Base-by-base conservation (phyloP, 2,113 vertebrate genomes). In the Pomatorhinus ruficollis region DNA sequence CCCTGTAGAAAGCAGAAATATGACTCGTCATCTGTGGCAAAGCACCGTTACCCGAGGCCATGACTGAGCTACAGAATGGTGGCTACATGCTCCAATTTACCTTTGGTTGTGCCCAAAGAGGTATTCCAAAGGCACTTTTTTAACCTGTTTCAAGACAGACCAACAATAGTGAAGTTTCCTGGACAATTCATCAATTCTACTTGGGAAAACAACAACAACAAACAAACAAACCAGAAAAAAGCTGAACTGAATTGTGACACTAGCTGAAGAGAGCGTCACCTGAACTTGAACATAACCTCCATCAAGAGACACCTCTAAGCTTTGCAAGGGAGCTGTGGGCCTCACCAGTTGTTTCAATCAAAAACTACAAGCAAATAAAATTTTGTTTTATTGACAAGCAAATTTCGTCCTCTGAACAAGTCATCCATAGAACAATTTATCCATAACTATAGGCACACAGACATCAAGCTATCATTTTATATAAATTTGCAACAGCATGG, bases 31-130 rank as follows among this genome's bases (percentile, higher is more conserved):
- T 10, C 28, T 25, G 31, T 19, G 47, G 66, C 47, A 82, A 82
- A 68, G 52, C 27, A 25, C 19, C 21, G 28, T 15, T 33, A 53
- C 54, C 45, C 0, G 3, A 84, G 60, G 47, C 3, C 8, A 39
- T 3, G 31, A 27, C 44, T 15, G 31, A 85, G 52, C 45, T 30
- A 27, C 23, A 24, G 30, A 30, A 60, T 0, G 23, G 24, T 20
- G 35, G 42, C 1, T 2, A 39, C 6, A 0, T 1, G 31, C 60
- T 66, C 52, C 25, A 40, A 37, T 15, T 30, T 5, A 63, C 12
- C 78, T 40, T 53, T 10, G 30, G 5, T 3, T 39, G 45, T 10
- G 12, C 37, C 20, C 12, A 37, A 52, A 66, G 15, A 63, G 15
- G 31, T 13, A 40, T 17, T 31, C 64, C 56, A 59, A 78, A 84